Percentiles rank a stretch among this genome's conserved stretches.
Conservation (phyloP, 2,113 vertebrate genomes). For the Rousettus leschenaultii region DNA sequence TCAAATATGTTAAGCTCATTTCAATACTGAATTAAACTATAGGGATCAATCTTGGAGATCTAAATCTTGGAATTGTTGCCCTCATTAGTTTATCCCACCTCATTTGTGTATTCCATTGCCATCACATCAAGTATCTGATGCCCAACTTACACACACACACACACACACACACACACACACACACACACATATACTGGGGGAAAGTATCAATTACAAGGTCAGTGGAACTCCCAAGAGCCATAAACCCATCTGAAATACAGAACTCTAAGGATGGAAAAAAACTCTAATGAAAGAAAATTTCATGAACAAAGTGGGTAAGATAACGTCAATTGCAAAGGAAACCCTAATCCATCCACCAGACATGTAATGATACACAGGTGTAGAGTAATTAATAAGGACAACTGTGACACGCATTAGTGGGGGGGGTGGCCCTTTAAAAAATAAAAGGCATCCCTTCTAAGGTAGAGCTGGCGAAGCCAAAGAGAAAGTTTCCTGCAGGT, state of each 20-base stretch:
- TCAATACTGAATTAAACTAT: neutral
- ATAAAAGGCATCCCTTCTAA: neutral
- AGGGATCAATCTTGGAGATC: neutral
- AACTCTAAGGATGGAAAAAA: neutral
- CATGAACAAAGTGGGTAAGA: neutral
- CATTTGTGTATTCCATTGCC: neutral
- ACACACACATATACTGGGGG: neutral
- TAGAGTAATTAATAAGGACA: neutral
- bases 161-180: too few species aligned
- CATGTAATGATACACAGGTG: neutral
- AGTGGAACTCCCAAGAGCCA: neutral
- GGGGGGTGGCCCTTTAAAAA: neutral
- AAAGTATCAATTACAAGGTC: neutral
- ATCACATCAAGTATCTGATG: neutral
- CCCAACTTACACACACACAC: neutral
- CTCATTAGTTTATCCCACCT: slow-evolving; percentile 4
- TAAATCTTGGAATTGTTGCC: neutral
- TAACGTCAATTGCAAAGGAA: neutral
- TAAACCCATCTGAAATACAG: neutral
- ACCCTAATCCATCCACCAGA: neutral
- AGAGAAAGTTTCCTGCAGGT: neutral
- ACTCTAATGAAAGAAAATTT: neutral
- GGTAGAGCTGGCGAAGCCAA: neutral
- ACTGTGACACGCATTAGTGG: neutral
- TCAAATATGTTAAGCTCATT: neutral